Percentiles rank a stretch among this genome's conserved stretches.
These are phyloP conservation scores for Phaetusa simplex DNA, from an alignment of 2,113 vertebrate species.

Conservation along the genomic window DNA sequence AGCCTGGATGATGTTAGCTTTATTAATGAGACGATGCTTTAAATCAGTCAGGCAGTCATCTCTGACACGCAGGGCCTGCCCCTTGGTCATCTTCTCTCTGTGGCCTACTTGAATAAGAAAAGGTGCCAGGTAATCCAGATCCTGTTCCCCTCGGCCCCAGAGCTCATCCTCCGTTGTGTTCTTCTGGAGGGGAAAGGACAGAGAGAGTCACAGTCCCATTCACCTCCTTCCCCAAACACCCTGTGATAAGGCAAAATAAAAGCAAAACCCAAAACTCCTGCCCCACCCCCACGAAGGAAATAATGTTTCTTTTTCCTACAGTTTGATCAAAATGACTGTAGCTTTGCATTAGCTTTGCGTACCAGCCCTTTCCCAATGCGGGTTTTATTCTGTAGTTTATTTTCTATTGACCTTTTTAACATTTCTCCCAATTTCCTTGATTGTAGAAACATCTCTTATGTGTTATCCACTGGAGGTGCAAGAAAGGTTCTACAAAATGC, in stretches of 20 bases:
- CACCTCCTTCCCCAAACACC: background rate
- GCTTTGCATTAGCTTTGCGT: background rate
- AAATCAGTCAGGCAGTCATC: slow-evolving; percentile 73
- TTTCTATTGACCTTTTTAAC: background rate
- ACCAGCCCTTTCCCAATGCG: background rate
- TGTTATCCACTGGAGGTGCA: background rate
- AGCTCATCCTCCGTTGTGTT: slow-evolving; percentile 65
- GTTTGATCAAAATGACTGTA: background rate
- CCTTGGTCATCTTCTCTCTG: slow-evolving; percentile 45
- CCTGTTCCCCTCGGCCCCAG: slow-evolving; percentile 56
- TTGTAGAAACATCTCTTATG: background rate
- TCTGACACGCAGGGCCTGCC: slow-evolving; percentile 68
- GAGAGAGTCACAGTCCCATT: background rate
- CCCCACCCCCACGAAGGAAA: background rate
- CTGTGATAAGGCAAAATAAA: background rate
- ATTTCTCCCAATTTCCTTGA: background rate
- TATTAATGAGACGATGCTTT: slow-evolving; percentile 71
- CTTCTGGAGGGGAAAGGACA: slow-evolving; percentile 59
- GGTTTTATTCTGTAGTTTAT: background rate
- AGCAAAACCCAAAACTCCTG: background rate
- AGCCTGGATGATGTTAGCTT: slow-evolving; percentile 80
- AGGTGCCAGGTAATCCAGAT: slow-evolving; percentile 80
- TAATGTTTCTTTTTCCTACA: background rate
- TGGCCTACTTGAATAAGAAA: slow-evolving; percentile 70
- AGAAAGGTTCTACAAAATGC: background rate